These are phyloP conservation scores for Speoplatyrhinus poulsoni DNA, from an alignment of 2,113 vertebrate genomes.

Conservation along the genomic window DNA sequence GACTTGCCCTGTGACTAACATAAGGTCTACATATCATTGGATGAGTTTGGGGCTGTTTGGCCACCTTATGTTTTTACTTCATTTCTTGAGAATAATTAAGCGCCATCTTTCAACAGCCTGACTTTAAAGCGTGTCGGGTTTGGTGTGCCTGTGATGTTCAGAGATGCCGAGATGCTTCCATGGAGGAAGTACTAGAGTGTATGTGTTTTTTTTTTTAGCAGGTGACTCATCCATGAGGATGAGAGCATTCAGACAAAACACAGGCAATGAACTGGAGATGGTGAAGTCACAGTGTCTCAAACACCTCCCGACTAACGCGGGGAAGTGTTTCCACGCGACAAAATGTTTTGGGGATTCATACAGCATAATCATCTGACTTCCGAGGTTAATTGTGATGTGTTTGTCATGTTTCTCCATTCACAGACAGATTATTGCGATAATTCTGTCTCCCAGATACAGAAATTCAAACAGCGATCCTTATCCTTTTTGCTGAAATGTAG, in stretches of 20 bases:
- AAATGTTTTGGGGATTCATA: not conserved
- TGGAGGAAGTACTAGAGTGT: not conserved
- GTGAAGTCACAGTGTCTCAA: not conserved
- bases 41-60: too few relatives aligned
- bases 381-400: conserved; percentile 16
- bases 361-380: not conserved
- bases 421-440: conserved; percentile 29
- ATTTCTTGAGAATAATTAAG: too few relatives aligned
- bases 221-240: not conserved
- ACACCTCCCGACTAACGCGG: not conserved
- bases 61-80: too few relatives aligned
- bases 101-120: conserved; percentile 4
- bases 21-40: too few relatives aligned
- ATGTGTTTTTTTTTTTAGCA: not conserved
- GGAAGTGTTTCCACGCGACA: not conserved
- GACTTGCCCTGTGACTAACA: too few relatives aligned
- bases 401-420: conserved; percentile 6
- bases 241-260: not conserved
- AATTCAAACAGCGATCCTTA: conserved; percentile 49
- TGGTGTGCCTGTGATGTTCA: not conserved
- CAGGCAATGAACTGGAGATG: not conserved
- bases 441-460: conserved; percentile 34
- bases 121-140: not conserved
- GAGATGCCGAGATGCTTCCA: conserved; percentile 11
- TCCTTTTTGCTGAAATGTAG: conserved; percentile 38